phyloP scores from a whole-genome alignment of 2,888 invertebrate genomes.

The Acanthosepion pharaonis region DNA sequence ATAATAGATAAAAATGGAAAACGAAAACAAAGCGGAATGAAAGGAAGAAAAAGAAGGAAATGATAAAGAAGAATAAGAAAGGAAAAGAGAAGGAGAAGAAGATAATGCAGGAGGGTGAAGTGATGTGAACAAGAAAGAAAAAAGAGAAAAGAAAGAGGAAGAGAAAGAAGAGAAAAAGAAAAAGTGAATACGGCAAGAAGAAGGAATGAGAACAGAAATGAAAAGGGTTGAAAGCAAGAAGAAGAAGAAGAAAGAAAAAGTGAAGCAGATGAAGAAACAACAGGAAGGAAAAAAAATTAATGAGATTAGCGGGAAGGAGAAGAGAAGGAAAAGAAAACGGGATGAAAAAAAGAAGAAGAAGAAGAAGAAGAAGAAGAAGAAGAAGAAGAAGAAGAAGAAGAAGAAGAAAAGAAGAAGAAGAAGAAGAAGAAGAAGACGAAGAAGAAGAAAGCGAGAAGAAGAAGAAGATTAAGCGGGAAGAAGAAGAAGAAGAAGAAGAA shows the following conservation, averaged over 20 bases:
- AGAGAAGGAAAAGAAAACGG: neutral
- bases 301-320: neutral
- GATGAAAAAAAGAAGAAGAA: neutral
- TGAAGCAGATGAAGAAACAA: neutral
- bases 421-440: neutral
- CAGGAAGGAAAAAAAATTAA: neutral
- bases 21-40: neutral
- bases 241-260: too few relatives aligned
- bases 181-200: neutral
- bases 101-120: neutral
- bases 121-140: neutral
- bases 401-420: neutral
- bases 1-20: neutral
- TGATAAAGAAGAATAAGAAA: neutral
- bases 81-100: neutral
- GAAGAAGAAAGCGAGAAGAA: neutral
- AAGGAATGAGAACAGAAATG: neutral
- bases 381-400: neutral
- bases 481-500: neutral
- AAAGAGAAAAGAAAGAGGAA: neutral
- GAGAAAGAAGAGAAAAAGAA: neutral
- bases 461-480: too few relatives aligned
- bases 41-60: neutral
- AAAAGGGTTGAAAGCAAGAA: too few relatives aligned
- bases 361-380: neutral